Base-by-base conservation (phyloP, 2,113 vertebrate genomes). In the Equus quagga region DNA sequence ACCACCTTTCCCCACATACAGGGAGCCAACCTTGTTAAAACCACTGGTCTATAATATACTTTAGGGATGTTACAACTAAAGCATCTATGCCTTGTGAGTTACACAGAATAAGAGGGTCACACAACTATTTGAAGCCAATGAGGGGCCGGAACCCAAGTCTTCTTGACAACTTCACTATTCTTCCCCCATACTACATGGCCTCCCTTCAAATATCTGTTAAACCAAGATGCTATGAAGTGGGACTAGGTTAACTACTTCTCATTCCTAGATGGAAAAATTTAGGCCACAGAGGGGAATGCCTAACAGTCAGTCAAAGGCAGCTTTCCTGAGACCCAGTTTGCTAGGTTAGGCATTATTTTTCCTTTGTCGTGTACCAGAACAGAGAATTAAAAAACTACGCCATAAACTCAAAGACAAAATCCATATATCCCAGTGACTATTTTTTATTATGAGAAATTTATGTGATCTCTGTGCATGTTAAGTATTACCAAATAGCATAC, bases 131-230 rank as follows among this genome's bases (percentile, higher is more conserved):
- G 62, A 62, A 70, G 62, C 44, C 44, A n/a, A 44, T 19, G 21
- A 62, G 54, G 62, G 41, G n/a, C 33, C 44, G 62, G 85, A 85
- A 69, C 54, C 5, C 18, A 54, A 41, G 14, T 93, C 13, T 84
- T 88, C 67, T 60, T 85, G 28, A 76, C 28, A 79, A 56, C 70
- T 56, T 94, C 62, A 90, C 46, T 70, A 31, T 51, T 60, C 49
- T 78, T 76, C 15, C 33, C 62, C 54, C 10, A 8, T 18, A 51
- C 51, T 84, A 9, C 17, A 67, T 5, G 15, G 60, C 49, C 51
- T 82, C 49, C 67, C 19, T 76, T 76, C 41, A 83, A 76, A 24
- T 69, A 67, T 44, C 56, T 93, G 31, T 82, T 89, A 96, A 92
- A 88, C 41, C 67, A 88, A 51, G 67, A 49, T 81, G 49, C 36